Evolutionary conservation across 2,888 invertebrate species (phyloP).

Genomic region (Agrotis segetum): DNA sequence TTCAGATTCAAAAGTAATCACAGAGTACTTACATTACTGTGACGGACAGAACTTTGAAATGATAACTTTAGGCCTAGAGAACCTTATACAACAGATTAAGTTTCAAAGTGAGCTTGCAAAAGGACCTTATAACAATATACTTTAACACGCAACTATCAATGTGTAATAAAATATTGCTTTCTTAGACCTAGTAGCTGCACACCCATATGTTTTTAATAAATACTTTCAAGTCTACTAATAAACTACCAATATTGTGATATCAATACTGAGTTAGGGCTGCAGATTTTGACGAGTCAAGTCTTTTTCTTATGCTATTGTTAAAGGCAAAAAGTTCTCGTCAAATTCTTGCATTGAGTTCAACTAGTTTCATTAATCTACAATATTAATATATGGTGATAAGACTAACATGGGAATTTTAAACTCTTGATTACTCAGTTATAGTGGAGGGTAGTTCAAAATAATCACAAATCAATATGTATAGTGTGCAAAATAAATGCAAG

Average conservation of each 20-base stretch:
- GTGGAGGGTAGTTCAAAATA: slow-evolving; percentile 11
- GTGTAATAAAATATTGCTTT: slow-evolving; percentile 76
- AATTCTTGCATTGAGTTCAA: slow-evolving; percentile 22
- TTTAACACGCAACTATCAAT: slow-evolving; percentile 45
- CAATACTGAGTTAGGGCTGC: slow-evolving; percentile 37
- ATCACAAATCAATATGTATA: slow-evolving; percentile 28
- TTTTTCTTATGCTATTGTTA: slow-evolving; percentile 6
- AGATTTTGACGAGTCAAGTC: slow-evolving; percentile 33
- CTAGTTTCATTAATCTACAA: slow-evolving; percentile 27
- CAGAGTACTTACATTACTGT: slow-evolving; percentile 61
- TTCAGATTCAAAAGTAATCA: slow-evolving; percentile 62
- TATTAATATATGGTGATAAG: neutral
- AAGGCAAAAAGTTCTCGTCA: slow-evolving; percentile 43
- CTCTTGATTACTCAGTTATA: too few species aligned
- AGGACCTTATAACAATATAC: slow-evolving; percentile 33
- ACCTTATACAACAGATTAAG: slow-evolving; percentile 56
- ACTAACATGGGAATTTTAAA: slow-evolving; percentile 9
- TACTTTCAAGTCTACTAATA: slow-evolving; percentile 30
- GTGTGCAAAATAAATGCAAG: slow-evolving; percentile 62
- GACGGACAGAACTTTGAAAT: slow-evolving; percentile 62
- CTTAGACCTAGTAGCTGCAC: slow-evolving; percentile 64
- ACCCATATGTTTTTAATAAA: slow-evolving; percentile 24
- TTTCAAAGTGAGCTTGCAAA: slow-evolving; percentile 31
- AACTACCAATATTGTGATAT: slow-evolving; percentile 49
- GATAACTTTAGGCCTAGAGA: slow-evolving; percentile 65